Evolutionary conservation across 2,113 vertebrate genomes (phyloP), one percentile per base, ranked within the genome.

Genomic region (Archilochus colubris): DNA sequence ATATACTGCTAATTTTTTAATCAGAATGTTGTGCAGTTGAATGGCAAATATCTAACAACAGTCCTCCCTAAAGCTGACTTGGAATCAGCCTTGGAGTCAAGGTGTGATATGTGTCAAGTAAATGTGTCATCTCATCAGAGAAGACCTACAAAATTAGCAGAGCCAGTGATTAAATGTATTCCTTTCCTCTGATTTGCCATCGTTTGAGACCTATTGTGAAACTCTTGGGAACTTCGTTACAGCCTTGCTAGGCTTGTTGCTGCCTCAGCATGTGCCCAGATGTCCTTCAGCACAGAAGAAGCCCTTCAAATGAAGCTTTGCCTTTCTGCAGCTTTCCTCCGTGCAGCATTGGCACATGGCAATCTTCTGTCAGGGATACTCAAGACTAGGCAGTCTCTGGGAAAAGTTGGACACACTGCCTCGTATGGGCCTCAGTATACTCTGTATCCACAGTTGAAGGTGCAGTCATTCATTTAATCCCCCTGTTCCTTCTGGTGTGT

Each of bases 41-140:
- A 72, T 95, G 91, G 93, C 94, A 92, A 51, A 72, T 13, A 46
- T 67, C 66, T 89, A 76, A 85, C 74, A 94, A 81, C 80, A 91
- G 88, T 92, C 94, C 82, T 94, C 94, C 95, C 83, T 72, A 61
- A 88, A 88, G 69, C 3, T 95, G 92, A 70, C 77, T 96, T 57
- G 40, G 33, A 81, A 38, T 81, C 64, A 96, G 72, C 82, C 80
- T 80, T 70, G 50, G 82, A 96, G 76, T 88, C 86, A 81, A 90
- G 94, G 91, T 93, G 94, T 95, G 88, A 95, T 28, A 36, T 33
- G 57, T 86, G 90, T 91, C 83, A 78, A 68, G 61, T 50, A 61
- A 63, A 76, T 83, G 66, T 75, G 73, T 91, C 77, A 68, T 82
- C 69, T 86, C 62, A 82, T 44, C 83, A 54, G 81, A 69, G 36